phyloP scores from a whole-genome alignment of 35 echinoderm and acorn worm species.

The Holothuria glaberrima region DNA sequence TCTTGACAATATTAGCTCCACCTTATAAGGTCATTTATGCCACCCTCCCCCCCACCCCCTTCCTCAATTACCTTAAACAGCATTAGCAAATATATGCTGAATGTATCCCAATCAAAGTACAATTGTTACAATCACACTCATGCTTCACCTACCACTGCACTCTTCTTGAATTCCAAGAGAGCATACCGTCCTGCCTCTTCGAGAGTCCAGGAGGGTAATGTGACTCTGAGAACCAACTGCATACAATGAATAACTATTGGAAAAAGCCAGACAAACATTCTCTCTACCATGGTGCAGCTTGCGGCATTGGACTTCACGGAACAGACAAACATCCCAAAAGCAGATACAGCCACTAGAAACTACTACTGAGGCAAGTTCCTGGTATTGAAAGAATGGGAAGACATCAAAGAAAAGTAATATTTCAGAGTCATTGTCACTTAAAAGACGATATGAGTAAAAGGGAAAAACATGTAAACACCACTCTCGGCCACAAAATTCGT shows the following conservation, averaged over 20 bases:
- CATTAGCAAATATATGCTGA: no score
- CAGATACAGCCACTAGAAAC: slow-evolving; percentile 79
- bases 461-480: no score
- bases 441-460: no score
- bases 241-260: slow-evolving; percentile 84
- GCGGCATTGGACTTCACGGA: slow-evolving; percentile 50
- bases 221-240: slow-evolving; percentile 96
- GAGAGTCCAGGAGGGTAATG: slow-evolving; percentile 82
- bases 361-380: slow-evolving; percentile 84
- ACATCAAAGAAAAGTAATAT: no score
- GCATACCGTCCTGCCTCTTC: slow-evolving; percentile 57
- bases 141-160: slow-evolving; percentile 86
- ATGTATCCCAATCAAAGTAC: no score
- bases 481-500: no score
- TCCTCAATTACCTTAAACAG: no score
- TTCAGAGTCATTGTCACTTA: no score
- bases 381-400: background rate
- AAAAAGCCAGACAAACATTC: slow-evolving; percentile 87
- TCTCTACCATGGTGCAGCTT: slow-evolving; percentile 74
- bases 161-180: slow-evolving; percentile 70
- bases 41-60: no score
- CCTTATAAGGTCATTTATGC: no score
- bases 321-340: slow-evolving; percentile 71
- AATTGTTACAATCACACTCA: no score
- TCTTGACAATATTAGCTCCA: no score